Percentiles rank a stretch among this genome's conserved stretches.
Evolutionary conservation across 2,888 invertebrate genomes (phyloP).

Genomic region (Lutraria lutraria): DNA sequence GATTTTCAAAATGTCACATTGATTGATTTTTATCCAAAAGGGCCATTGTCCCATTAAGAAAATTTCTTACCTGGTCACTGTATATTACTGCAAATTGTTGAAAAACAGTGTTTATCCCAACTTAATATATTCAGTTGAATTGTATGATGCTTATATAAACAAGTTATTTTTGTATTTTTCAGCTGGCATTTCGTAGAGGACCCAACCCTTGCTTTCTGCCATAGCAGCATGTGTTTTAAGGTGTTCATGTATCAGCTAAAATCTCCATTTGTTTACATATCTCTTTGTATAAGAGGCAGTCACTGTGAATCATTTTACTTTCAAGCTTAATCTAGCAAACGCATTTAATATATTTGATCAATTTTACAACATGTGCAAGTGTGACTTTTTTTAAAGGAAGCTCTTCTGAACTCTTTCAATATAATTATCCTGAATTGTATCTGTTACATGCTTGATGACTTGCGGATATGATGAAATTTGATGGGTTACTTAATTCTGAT

Average conservation of each 20-base stretch:
- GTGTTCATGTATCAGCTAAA: slow-evolving; percentile 36
- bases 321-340: background rate
- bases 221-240: slow-evolving; percentile 33
- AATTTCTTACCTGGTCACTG: too few species aligned
- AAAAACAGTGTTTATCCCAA: too few species aligned
- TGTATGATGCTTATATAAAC: background rate
- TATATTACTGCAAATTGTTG: too few species aligned
- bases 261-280: slow-evolving; percentile 56
- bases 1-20: too few species aligned
- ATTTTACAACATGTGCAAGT: background rate
- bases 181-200: slow-evolving; percentile 42
- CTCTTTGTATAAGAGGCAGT: slow-evolving; percentile 35
- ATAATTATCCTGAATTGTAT: background rate
- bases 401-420: background rate
- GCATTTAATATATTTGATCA: background rate
- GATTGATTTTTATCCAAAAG: too few species aligned
- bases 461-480: background rate
- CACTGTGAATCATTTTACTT: slow-evolving; percentile 28
- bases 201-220: background rate
- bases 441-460: background rate
- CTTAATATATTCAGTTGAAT: too few species aligned
- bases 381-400: background rate
- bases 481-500: too few species aligned
- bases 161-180: slow-evolving; percentile 16
- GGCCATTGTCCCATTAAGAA: too few species aligned